These are phyloP conservation scores for Chiloscyllium punctatum DNA, from an alignment of 2,797 vertebrate species.

Conservation along the genomic window DNA sequence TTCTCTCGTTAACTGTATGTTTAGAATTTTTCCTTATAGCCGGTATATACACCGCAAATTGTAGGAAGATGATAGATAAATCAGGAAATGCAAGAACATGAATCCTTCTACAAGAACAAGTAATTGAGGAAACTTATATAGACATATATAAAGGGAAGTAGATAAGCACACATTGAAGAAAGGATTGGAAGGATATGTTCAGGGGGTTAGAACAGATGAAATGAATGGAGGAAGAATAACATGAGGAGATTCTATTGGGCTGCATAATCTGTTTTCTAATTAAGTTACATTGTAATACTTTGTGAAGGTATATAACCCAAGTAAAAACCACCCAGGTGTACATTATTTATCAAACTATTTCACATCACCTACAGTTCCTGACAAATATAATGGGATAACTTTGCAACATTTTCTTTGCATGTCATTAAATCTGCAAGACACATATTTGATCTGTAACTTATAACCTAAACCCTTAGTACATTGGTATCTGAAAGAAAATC, in stretches of 20 bases:
- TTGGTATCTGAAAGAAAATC: background rate
- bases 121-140: background rate
- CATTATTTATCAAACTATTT: background rate
- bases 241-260: background rate
- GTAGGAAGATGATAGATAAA: background rate
- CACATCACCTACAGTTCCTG: background rate
- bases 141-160: background rate
- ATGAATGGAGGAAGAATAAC: too few relatives aligned
- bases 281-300: background rate
- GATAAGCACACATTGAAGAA: background rate
- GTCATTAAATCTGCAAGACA: background rate
- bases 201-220: background rate
- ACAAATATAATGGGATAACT: background rate
- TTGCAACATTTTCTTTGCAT: background rate
- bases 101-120: background rate
- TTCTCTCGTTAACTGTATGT: too few relatives aligned
- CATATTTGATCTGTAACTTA: background rate
- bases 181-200: background rate
- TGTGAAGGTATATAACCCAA: background rate
- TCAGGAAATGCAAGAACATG: background rate
- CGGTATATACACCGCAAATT: too few relatives aligned
- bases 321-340: background rate
- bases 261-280: background rate
- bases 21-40: too few relatives aligned
- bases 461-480: background rate